These are phyloP conservation scores for Acheta domesticus DNA, from an alignment of 2,888 invertebrate species.

Conservation along the genomic window DNA sequence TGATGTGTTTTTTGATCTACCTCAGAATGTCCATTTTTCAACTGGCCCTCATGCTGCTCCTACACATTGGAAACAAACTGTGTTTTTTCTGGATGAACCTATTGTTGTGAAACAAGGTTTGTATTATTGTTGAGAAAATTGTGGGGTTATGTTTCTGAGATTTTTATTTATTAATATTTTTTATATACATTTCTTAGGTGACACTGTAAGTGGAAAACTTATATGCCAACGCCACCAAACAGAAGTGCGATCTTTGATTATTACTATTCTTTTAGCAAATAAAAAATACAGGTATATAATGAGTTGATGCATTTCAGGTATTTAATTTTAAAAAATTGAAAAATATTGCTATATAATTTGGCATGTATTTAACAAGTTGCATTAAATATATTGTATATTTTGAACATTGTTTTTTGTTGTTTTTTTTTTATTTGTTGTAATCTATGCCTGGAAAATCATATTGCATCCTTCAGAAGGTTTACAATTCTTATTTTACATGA, in stretches of 20 bases:
- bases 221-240: slow-evolving; percentile 68
- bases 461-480: no score
- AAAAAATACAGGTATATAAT: slow-evolving; percentile 61
- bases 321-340: not conserved
- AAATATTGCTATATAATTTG: not conserved
- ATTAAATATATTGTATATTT: no score
- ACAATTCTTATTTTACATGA: no score
- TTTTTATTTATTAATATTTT: slow-evolving; percentile 21
- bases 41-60: slow-evolving; percentile 71
- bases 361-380: no score
- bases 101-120: slow-evolving; percentile 65
- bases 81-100: slow-evolving; percentile 77
- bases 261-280: slow-evolving; percentile 60
- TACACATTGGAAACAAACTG: slow-evolving; percentile 95
- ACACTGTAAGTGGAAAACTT: slow-evolving; percentile 63
- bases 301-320: slow-evolving; percentile 53
- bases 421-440: no score
- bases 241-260: slow-evolving; percentile 69
- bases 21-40: slow-evolving; percentile 64
- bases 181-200: slow-evolving; percentile 50
- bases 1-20: slow-evolving; percentile 78
- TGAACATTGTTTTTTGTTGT: no score
- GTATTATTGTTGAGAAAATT: not conserved
- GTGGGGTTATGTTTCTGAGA: not conserved
- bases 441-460: no score